phyloP scores from a whole-genome alignment of 2,113 vertebrate species.

The Macrotis lagotis region DNA sequence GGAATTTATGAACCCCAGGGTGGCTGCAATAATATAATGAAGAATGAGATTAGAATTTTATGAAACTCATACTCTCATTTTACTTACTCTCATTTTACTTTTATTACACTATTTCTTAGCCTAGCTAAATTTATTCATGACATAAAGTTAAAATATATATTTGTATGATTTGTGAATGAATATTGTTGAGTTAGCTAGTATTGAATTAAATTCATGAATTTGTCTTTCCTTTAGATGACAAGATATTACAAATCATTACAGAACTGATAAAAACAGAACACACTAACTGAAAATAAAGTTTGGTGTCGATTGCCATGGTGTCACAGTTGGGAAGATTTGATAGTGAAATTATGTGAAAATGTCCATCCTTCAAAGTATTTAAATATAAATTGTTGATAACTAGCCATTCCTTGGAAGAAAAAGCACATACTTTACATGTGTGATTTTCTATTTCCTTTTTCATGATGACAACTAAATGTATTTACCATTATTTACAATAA shows the following conservation, averaged over 20 bases:
- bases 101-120: constrained; percentile 22
- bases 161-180: neutral
- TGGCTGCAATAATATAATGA: neutral
- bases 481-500: constrained; percentile 77
- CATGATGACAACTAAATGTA: constrained; percentile 51
- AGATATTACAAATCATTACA: constrained; percentile 92
- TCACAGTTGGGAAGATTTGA: constrained; percentile 51
- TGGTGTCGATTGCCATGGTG: constrained; percentile 26
- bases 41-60: neutral
- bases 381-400: constrained; percentile 53
- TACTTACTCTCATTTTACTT: neutral
- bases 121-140: constrained; percentile 15
- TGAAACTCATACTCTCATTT: neutral
- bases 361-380: constrained; percentile 55
- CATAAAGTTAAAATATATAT: neutral
- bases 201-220: constrained; percentile 7
- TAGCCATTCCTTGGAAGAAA: constrained; percentile 42
- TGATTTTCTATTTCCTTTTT: constrained; percentile 71
- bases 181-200: constrained; percentile 4
- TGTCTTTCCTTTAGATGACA: constrained; percentile 87
- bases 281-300: constrained; percentile 64
- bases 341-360: constrained; percentile 30
- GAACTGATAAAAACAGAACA: constrained; percentile 93
- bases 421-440: constrained; percentile 75
- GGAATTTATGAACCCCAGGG: neutral